A percentile compares a stretch with the other conserved stretches of the same genome.
These are phyloP conservation scores for Calliopum simillimum DNA, from an alignment of 2,888 invertebrate species.

Conservation along the genomic window DNA sequence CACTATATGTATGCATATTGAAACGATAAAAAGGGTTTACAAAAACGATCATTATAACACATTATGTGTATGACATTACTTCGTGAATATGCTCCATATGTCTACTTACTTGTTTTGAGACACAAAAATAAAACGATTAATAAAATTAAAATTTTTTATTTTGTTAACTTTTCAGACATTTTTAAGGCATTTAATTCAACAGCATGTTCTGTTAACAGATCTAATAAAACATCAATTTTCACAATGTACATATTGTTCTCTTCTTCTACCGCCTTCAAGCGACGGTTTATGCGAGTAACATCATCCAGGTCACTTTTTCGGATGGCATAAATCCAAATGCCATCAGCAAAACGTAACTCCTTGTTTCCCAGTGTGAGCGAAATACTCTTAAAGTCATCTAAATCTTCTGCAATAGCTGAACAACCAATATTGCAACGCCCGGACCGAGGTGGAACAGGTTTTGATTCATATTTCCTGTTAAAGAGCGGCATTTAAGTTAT, in stretches of 20 bases:
- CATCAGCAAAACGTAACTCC: slow-evolving; percentile 64
- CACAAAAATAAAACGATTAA: no score
- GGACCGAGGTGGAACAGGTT: slow-evolving; percentile 59
- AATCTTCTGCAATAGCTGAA: slow-evolving; percentile 59
- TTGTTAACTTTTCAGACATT: slow-evolving; percentile 46
- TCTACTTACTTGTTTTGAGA: no score
- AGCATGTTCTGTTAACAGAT: slow-evolving; percentile 64
- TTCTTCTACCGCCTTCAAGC: slow-evolving; percentile 60
- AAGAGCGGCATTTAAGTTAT: slow-evolving; percentile 62
- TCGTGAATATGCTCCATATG: no score
- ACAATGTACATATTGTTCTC: slow-evolving; percentile 64
- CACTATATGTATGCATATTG: no score
- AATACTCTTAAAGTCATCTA: slow-evolving; percentile 63
- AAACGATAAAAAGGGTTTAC: no score
- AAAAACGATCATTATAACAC: no score
- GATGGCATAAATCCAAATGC: slow-evolving; percentile 62
- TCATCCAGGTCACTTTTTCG: slow-evolving; percentile 60
- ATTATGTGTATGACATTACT: no score
- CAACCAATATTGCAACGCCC: slow-evolving; percentile 61
- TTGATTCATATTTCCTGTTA: slow-evolving; percentile 64
- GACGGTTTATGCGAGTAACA: slow-evolving; percentile 57
- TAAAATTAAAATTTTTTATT: no score
- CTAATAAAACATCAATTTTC: slow-evolving; percentile 65
- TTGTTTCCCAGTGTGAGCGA: slow-evolving; percentile 61
- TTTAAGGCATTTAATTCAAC: slow-evolving; percentile 57